Conservation (phyloP, 2,113 vertebrate species). For the Gavia stellata region DNA sequence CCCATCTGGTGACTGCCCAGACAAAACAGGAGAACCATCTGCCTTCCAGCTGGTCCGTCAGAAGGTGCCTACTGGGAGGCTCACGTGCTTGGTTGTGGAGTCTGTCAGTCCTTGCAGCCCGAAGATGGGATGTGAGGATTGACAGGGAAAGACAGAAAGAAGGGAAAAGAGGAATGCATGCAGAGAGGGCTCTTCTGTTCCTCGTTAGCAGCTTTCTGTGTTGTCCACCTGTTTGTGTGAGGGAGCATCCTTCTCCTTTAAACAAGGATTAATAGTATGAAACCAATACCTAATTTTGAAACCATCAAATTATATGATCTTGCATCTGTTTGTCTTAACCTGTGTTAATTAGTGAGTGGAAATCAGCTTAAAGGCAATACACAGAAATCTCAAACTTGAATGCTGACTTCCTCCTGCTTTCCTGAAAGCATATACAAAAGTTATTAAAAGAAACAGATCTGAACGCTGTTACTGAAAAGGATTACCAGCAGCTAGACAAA, state of each 20-base stretch:
- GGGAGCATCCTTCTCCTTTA: background rate
- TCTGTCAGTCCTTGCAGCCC: background rate
- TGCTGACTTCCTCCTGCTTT: background rate
- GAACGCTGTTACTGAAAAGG: background rate
- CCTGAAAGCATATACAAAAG: background rate
- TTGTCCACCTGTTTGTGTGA: background rate
- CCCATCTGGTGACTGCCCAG: conserved; percentile 51
- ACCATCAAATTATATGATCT: background rate
- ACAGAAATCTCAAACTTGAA: background rate
- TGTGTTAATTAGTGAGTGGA: background rate
- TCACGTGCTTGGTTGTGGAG: background rate
- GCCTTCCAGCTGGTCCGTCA: conserved; percentile 29
- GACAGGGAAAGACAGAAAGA: background rate
- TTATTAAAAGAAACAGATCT: background rate
- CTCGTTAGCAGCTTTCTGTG: background rate
- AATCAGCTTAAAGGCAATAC: background rate
- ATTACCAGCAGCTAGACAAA: background rate
- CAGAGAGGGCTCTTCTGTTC: background rate
- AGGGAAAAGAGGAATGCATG: background rate
- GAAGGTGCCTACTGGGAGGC: background rate
- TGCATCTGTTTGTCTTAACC: background rate
- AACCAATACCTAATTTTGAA: background rate
- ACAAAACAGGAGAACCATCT: conserved; percentile 50
- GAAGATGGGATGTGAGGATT: background rate
- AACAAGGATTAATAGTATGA: background rate